Base-by-base conservation (phyloP, 1,140 invertebrate genomes). In the Drosophila biarmipes region DNA sequence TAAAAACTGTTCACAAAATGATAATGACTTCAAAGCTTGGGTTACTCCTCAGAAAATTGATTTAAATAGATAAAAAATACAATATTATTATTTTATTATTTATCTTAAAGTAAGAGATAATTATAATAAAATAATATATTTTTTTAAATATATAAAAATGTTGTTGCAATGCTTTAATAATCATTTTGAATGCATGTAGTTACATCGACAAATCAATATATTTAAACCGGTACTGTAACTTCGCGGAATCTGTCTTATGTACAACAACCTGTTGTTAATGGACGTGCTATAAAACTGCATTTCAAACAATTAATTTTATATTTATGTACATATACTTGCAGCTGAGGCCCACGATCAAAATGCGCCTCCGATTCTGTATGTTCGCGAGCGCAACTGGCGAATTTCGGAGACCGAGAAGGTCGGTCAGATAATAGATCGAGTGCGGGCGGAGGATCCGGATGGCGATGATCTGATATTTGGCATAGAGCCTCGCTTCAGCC, bases 311-410 rank as follows among this genome's bases (percentile, higher is more conserved):
- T 31, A 40, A 27, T 37, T 49, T n/a, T 43, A 34, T 10, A 62
- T 62, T 67, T 27, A 37, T 63, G 21, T 24, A 14, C 43, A 37
- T 55, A 27, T 46, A 37, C 24, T 57, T 82, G 0, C 51, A 91
- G 90, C 19, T 11, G 35, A 51, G 29, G 75, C 74, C 48, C 80
- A 91, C 51, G 72, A 90, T 11, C 86, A 85, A 53, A 93, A 93
- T 74, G 90, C 92, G 4, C 94, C 94, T 0, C 93, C 93, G 4
- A 89, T 93, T 49, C 72, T 92, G 2, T 78, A 80, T 54, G 76
- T 96, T 19, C 77, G 82, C 4, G 93, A 95, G 14, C 92, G 95
- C 51, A 94, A 95, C 76, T 96, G 96, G 95, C 91, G 93, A 6
- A 93, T 96, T 42, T 91, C 92, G 7, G 95, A 96, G 75, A 93